These are phyloP conservation scores for Magallana nippona DNA, from an alignment of 2,888 invertebrate species.

Conservation along the genomic window DNA sequence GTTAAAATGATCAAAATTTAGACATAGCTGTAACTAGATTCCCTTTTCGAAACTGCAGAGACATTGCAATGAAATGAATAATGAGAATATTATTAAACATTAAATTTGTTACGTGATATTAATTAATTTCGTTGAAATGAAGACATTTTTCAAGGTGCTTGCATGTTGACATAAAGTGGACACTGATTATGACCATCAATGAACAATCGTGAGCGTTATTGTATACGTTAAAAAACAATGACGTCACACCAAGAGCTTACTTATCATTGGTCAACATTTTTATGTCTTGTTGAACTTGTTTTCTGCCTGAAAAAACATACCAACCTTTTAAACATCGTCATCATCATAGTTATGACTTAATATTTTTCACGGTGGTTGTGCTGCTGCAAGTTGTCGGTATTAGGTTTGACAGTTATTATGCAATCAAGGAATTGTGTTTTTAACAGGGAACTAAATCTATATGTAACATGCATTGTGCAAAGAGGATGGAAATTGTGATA, in stretches of 20 bases:
- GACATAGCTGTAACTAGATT: too few species aligned
- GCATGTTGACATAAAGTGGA: too few species aligned
- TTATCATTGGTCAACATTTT: conserved; percentile 4
- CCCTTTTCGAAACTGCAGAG: too few species aligned
- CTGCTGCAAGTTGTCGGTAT: too few species aligned
- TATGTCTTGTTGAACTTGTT: conserved; percentile 41
- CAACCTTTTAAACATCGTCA: background rate
- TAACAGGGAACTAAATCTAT: conserved; percentile 1
- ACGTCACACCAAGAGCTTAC: conserved; percentile 14
- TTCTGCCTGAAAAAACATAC: conserved; percentile 32
- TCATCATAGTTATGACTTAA: background rate
- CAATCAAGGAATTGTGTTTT: background rate
- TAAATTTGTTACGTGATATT: too few species aligned
- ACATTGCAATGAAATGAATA: too few species aligned
- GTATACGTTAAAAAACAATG: background rate
- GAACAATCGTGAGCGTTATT: background rate
- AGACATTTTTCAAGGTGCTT: too few species aligned
- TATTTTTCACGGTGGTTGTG: background rate
- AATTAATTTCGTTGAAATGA: too few species aligned
- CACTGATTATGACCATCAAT: too few species aligned
- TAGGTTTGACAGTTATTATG: too few species aligned
- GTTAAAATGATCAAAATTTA: too few species aligned
- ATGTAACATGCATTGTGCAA: background rate
- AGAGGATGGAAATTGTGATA: background rate
- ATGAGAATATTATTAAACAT: too few species aligned